phyloP scores from a whole-genome alignment of 2,888 invertebrate genomes.

The Teleiodes luculella region DNA sequence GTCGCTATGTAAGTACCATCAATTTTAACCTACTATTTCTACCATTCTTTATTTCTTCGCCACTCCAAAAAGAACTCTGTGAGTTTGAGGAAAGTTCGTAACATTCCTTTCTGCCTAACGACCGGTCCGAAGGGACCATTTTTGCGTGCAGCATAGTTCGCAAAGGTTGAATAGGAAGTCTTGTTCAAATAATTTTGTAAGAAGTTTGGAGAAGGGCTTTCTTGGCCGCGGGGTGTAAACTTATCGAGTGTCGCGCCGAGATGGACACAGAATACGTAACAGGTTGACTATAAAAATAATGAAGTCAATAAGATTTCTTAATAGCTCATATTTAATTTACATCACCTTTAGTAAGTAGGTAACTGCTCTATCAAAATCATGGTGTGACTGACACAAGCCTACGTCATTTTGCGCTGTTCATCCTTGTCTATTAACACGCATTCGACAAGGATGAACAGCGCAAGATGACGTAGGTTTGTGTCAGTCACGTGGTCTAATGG shows the following conservation, averaged over 20 bases:
- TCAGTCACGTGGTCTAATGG: no score
- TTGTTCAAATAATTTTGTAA: constrained; percentile 72
- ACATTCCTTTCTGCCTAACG: constrained; percentile 18
- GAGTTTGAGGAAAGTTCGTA: not conserved
- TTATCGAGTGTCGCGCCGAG: constrained; percentile 48
- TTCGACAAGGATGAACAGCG: no score
- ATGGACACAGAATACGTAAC: constrained; percentile 32
- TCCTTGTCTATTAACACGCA: no score
- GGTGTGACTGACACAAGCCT: no score
- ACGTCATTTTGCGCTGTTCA: no score
- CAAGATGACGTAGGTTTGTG: no score
- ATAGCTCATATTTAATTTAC: no score
- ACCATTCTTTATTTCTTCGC: constrained; percentile 31
- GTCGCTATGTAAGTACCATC: constrained; percentile 46
- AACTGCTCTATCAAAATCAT: no score
- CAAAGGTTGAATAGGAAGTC: constrained; percentile 31
- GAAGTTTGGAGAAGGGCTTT: constrained; percentile 65
- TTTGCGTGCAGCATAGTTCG: constrained; percentile 36
- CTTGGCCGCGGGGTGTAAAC: constrained; percentile 54
- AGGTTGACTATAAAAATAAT: not conserved
- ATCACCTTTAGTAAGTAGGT: no score
- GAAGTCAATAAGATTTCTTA: no score
- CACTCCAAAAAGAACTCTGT: constrained; percentile 21
- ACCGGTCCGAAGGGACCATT: constrained; percentile 35
- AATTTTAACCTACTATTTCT: constrained; percentile 49